A percentile compares a stretch with the other conserved stretches of the same genome.
Evolutionary conservation across 2,797 vertebrate species (phyloP).

Genomic region (Sebastes variabilis): DNA sequence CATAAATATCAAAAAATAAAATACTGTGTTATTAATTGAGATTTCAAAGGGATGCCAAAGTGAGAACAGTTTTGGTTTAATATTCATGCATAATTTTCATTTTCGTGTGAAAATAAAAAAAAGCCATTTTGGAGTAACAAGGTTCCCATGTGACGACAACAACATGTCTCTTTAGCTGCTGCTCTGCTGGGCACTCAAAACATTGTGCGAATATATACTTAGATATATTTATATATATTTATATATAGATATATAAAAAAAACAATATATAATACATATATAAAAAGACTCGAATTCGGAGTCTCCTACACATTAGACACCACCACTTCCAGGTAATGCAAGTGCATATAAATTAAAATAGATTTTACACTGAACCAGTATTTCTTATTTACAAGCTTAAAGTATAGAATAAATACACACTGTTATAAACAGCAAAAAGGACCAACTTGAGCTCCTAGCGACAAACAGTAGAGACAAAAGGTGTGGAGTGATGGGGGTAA

Average conservation of each 20-base stretch:
- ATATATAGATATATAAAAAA: slow-evolving; percentile 36
- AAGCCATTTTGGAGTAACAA: slow-evolving; percentile 46
- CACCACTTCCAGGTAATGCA: slow-evolving; percentile 94
- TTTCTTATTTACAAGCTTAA: slow-evolving; percentile 94
- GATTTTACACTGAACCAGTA: slow-evolving; percentile 98
- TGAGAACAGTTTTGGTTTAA: slow-evolving; percentile 59
- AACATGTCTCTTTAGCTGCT: slow-evolving; percentile 85
- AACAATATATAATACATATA: slow-evolving; percentile 83
- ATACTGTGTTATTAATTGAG: background rate
- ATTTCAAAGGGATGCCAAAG: slow-evolving; percentile 11
- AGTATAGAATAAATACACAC: slow-evolving; percentile 97
- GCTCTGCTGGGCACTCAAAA: slow-evolving; percentile 87
- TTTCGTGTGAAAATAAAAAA: slow-evolving; percentile 20
- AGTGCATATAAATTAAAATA: slow-evolving; percentile 99
- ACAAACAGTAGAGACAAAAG: slow-evolving; percentile 86
- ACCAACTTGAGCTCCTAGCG: slow-evolving; percentile 90
- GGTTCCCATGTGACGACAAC: slow-evolving; percentile 69
- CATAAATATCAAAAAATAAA: background rate
- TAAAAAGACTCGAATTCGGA: slow-evolving; percentile 92
- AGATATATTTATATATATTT: slow-evolving; percentile 73
- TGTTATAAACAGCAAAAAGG: slow-evolving; percentile 99
- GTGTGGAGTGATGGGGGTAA: slow-evolving; percentile 73
- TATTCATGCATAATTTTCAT: slow-evolving; percentile 38
- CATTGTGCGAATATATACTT: slow-evolving; percentile 82
- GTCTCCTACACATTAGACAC: slow-evolving; percentile 93